Percentiles rank a stretch among this genome's conserved stretches.
Evolutionary conservation across 2,888 invertebrate genomes (phyloP).

Genomic region (Himalopsyche anomala): DNA sequence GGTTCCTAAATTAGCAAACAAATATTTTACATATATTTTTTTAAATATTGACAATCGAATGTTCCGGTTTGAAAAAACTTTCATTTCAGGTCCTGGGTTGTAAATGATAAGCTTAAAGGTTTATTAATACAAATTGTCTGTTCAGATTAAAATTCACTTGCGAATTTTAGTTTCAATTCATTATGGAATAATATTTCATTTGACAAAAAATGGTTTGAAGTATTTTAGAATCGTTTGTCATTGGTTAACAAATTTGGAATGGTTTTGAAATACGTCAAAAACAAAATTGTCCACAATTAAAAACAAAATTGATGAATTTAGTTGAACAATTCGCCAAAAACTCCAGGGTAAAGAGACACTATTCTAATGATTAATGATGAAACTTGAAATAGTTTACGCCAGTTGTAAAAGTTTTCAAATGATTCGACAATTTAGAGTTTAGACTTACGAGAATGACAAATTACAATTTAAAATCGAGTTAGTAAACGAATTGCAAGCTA

Average conservation of each 20-base stretch:
- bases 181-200: no score
- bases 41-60: no score
- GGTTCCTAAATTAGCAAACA: no score
- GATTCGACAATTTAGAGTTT: not conserved
- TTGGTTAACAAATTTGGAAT: not conserved
- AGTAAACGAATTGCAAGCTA: not conserved
- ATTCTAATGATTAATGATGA: conserved; percentile 8
- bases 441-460: not conserved
- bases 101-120: no score
- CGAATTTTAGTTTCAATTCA: no score
- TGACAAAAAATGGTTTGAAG: no score
- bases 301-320: not conserved
- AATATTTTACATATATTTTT: no score
- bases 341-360: not conserved
- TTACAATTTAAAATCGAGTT: not conserved
- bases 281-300: not conserved
- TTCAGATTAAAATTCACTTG: no score
- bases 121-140: no score
- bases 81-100: no score
- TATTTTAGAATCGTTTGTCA: not conserved
- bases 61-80: no score
- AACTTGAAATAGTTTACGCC: not conserved
- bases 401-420: not conserved
- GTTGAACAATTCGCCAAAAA: not conserved
- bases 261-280: not conserved